Percentiles rank a stretch among this genome's conserved stretches.
phyloP scores from a whole-genome alignment of 2,888 invertebrate genomes.

The Octonoba sinensis region DNA sequence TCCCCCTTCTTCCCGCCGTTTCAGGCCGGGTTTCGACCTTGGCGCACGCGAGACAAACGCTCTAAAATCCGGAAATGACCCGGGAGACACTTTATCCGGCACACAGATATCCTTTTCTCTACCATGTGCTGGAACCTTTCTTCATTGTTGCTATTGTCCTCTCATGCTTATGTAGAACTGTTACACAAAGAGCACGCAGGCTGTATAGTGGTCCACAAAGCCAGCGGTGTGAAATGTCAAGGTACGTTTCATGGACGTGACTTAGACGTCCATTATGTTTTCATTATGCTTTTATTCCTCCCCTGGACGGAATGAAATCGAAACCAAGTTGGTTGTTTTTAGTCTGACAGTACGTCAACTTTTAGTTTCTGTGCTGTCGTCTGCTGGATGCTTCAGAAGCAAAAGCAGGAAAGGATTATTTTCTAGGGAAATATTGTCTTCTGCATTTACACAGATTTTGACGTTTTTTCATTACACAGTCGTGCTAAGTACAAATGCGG shows the following conservation, averaged over 20 bases:
- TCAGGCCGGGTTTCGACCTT: slow-evolving; percentile 32
- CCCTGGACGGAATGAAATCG: no score
- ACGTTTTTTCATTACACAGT: no score
- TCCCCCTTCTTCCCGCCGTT: slow-evolving; percentile 12
- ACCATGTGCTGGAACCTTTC: slow-evolving; percentile 16
- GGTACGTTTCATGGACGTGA: slow-evolving; percentile 12
- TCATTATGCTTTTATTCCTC: no score
- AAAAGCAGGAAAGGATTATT: no score
- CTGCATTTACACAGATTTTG: no score
- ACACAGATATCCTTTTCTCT: slow-evolving; percentile 26
- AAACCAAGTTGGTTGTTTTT: no score
- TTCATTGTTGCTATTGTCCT: slow-evolving; percentile 26
- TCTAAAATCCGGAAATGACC: slow-evolving; percentile 58
- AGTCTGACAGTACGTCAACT: no score
- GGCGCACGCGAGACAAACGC: slow-evolving; percentile 35
- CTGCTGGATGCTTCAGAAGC: no score
- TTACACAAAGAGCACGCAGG: slow-evolving; percentile 34
- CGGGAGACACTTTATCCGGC: slow-evolving; percentile 20
- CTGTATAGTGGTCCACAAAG: slow-evolving; percentile 9
- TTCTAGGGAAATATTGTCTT: no score
- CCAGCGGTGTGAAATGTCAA: slow-evolving; percentile 34
- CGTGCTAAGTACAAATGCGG: no score
- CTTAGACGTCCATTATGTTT: no score
- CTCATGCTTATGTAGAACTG: background rate
- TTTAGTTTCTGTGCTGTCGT: no score